phyloP scores from a whole-genome alignment of 2,797 vertebrate genomes.

The Numenius phaeopus region DNA sequence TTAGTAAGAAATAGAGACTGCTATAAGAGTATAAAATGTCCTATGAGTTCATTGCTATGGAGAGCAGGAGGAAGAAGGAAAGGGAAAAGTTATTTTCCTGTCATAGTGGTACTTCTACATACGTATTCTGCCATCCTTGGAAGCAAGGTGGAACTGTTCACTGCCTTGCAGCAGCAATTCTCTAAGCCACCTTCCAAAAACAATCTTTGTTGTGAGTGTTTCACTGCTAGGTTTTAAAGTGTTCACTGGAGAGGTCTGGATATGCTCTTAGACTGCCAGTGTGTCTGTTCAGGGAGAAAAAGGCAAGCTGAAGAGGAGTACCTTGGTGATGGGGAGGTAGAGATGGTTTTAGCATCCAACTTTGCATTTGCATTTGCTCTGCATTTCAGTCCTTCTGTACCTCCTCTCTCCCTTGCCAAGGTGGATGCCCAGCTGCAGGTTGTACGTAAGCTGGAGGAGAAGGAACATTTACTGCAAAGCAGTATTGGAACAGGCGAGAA shows the following conservation, averaged over 20 bases:
- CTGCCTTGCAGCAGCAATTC: not conserved
- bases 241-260: not conserved
- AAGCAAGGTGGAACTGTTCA: not conserved
- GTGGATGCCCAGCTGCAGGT: slow-evolving; percentile 97
- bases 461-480: slow-evolving; percentile 95
- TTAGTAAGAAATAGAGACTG: not conserved
- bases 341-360: not conserved
- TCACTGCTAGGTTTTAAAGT: not conserved
- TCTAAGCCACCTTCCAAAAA: not conserved
- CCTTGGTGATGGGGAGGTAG: not conserved
- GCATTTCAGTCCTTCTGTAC: not conserved
- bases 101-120: not conserved
- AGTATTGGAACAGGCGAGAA: slow-evolving; percentile 95
- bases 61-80: not conserved
- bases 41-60: not conserved
- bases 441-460: slow-evolving; percentile 95
- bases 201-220: not conserved
- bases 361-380: not conserved
- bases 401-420: slow-evolving; percentile 71
- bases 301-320: not conserved
- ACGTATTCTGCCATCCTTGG: not conserved
- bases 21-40: not conserved
- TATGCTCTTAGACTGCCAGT: not conserved
- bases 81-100: not conserved
- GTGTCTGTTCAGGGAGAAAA: not conserved